A percentile compares a stretch with the other conserved stretches of the same genome.
These are phyloP conservation scores for Xyliphius kryptos DNA, from an alignment of 2,113 vertebrate genomes.

Conservation along the genomic window DNA sequence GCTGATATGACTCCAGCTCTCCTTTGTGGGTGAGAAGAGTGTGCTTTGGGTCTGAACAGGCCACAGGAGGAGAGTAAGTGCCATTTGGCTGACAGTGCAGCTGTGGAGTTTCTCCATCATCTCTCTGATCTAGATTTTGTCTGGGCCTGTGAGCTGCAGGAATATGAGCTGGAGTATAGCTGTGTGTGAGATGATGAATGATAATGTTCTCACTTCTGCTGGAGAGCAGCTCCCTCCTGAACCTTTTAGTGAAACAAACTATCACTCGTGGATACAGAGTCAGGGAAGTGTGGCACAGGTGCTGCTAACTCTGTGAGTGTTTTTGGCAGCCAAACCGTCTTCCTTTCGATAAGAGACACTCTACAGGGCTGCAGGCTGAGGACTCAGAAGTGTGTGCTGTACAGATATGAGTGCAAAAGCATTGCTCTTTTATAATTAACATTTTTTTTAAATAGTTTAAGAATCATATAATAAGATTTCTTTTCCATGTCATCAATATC, in stretches of 20 bases:
- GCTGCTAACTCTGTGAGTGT: constrained; percentile 18
- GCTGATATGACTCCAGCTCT: constrained; percentile 20
- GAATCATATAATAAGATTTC: too few species aligned
- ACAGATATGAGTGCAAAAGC: not conserved
- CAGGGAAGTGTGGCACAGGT: constrained; percentile 32
- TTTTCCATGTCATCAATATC: too few species aligned
- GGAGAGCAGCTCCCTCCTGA: constrained; percentile 23
- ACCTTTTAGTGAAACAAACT: constrained; percentile 35
- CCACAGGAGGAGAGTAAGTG: constrained; percentile 35
- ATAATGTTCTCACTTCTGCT: constrained; percentile 20
- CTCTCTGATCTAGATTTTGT: constrained; percentile 30
- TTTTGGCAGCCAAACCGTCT: constrained; percentile 19
- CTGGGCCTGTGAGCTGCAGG: constrained; percentile 16
- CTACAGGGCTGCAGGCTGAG: not conserved
- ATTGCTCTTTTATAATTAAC: too few species aligned
- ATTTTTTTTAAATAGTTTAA: too few species aligned
- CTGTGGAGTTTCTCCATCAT: constrained; percentile 17
- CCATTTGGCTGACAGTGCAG: constrained; percentile 29
- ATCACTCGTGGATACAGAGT: constrained; percentile 34
- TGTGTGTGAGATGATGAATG: constrained; percentile 36
- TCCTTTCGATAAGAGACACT: not conserved
- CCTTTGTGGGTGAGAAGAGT: constrained; percentile 14
- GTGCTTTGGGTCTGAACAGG: constrained; percentile 14
- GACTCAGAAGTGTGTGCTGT: not conserved
- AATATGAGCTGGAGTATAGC: not conserved